Percentiles rank a stretch among this genome's conserved stretches.
These are phyloP conservation scores for Muntiacus reevesi DNA, from an alignment of 2,113 vertebrate genomes.

Conservation along the genomic window DNA sequence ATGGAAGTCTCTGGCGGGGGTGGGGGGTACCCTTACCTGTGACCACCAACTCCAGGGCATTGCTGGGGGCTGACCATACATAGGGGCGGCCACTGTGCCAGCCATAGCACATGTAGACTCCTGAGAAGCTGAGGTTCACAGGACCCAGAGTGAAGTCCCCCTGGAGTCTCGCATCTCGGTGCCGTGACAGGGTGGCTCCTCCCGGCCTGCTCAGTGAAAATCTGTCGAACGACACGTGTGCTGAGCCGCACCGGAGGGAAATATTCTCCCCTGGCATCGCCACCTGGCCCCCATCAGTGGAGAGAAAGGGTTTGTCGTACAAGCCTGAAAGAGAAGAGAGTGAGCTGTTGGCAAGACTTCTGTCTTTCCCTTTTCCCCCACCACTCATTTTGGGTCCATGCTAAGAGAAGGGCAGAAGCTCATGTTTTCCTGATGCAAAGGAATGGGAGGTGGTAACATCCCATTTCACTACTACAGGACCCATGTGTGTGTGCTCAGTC, in stretches of 20 bases:
- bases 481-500: fast-evolving
- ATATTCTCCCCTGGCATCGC: not conserved
- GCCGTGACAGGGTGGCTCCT: fast-evolving
- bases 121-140: not conserved
- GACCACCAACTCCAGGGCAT: not conserved
- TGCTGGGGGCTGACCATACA: not conserved
- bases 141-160: not conserved
- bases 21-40: not conserved
- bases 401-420: not conserved
- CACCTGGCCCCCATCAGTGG: fast-evolving
- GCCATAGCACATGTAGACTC: not conserved
- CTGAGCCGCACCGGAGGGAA: not conserved
- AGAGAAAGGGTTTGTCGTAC: not conserved
- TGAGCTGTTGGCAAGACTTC: not conserved
- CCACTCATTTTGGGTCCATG: not conserved
- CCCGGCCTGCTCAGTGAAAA: not conserved
- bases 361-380: not conserved
- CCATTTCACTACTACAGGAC: not conserved
- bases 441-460: not conserved
- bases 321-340: not conserved
- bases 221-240: not conserved
- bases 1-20: not conserved
- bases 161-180: fast-evolving
- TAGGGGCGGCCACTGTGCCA: not conserved
- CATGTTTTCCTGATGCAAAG: not conserved